Base-by-base conservation (phyloP, 2,888 invertebrate genomes). In the Acanthacorydalis orientalis region DNA sequence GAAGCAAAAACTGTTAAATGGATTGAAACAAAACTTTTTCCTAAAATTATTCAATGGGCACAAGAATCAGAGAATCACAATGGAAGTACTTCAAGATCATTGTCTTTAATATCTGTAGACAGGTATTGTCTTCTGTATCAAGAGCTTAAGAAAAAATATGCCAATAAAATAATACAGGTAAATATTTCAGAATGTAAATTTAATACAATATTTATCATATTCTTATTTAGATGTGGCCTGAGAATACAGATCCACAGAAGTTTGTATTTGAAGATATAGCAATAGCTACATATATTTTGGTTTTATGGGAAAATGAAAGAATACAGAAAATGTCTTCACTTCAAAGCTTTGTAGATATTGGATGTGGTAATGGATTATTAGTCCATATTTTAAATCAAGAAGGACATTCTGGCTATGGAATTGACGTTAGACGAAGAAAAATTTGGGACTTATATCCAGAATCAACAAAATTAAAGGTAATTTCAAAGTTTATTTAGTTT, bases 191-290 rank as follows among this genome's bases (percentile, higher is more conserved):
- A 44, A 41, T 43, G 31, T 47, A 23, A 31, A 14, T n/a, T n/a
- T 31, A 16, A 23, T 16, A 44, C 8, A 12, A 23, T 38, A 37
- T 47, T 48, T 44, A 45, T 46, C 12, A 44, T 44, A 38, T 49
- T 15, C 39, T 31, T 35, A 31, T 16, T 43, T 55, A 86, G 78
- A 77, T 78, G 52, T 97, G 96, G 96, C 78, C 86, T 6, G 92
- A 93, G 67, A 81, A 77, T 51, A 97, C 97, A 7, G 91, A 97
- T 65, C 91, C 97, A 12, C 67, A 79, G 43, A 98, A 97, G 65
- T 95, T 85, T 71, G 88, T 98, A 1, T 91, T 85, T 68, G 97
- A 98, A 73, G 97, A 98, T 64, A 74, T 98, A 52, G 92, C 91
- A 4, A 96, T 97, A 57, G 89, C 91, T 7, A 72, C 87, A 10